Percentiles rank a stretch among this genome's conserved stretches.
phyloP scores from a whole-genome alignment of 2,113 vertebrate species.

The Rissa tridactyla region DNA sequence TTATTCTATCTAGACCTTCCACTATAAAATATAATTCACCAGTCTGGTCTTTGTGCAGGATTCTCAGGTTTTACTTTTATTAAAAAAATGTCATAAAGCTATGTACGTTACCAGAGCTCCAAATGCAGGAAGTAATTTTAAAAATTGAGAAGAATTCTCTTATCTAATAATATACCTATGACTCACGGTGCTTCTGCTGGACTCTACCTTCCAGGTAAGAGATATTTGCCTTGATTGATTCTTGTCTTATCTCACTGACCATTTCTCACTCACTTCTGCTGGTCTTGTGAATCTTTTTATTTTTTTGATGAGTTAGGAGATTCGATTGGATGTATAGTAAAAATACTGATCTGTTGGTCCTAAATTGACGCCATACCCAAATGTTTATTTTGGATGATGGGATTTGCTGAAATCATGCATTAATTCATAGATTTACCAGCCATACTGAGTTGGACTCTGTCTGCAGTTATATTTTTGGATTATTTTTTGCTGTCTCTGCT shows the following conservation, averaged over 20 bases:
- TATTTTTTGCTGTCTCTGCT: constrained; percentile 21
- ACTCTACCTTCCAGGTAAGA: not conserved
- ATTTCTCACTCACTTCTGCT: constrained; percentile 21
- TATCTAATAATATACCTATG: not conserved
- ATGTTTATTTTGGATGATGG: constrained; percentile 46
- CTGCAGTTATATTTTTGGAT: constrained; percentile 14
- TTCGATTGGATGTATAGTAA: constrained; percentile 4
- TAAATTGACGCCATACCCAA: constrained; percentile 43
- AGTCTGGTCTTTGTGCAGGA: not conserved
- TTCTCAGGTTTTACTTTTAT: not conserved
- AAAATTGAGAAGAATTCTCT: not conserved
- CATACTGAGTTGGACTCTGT: not conserved
- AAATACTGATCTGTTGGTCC: constrained; percentile 41
- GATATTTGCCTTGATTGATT: not conserved
- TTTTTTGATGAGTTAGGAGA: not conserved
- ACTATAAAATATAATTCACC: not conserved
- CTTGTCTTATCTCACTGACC: constrained; percentile 15
- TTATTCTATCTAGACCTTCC: not conserved
- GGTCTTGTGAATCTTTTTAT: not conserved
- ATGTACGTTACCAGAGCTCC: not conserved
- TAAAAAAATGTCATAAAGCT: not conserved
- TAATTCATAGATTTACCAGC: constrained; percentile 7
- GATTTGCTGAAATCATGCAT: constrained; percentile 31
- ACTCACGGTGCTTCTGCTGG: not conserved
- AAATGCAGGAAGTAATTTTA: not conserved